Conservation (phyloP, 2,888 invertebrate genomes). For the Eupithecia inturbata region DNA sequence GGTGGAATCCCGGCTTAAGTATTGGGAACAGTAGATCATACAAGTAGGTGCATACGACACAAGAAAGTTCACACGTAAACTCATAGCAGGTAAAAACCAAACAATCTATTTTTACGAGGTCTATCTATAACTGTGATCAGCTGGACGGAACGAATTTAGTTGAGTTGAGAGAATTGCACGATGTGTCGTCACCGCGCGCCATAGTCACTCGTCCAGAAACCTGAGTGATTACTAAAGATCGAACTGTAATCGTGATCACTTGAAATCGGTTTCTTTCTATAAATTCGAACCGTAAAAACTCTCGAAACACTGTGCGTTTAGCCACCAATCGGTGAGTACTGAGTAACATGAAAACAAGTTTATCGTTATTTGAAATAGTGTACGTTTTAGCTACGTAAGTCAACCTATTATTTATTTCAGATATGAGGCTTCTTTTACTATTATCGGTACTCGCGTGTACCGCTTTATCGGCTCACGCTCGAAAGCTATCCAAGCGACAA, state of each 20-base stretch:
- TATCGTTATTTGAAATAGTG: conserved; percentile 3
- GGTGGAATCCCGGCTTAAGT: too few relatives aligned
- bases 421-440: conserved; percentile 69
- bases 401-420: conserved; percentile 46
- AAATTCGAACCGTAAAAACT: conserved; percentile 74
- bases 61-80: conserved; percentile 15
- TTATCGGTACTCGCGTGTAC: conserved; percentile 64
- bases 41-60: conserved; percentile 1
- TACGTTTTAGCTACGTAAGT: not conserved
- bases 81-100: conserved; percentile 34
- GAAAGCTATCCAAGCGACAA: conserved; percentile 62
- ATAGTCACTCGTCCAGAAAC: conserved; percentile 80
- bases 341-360: not conserved
- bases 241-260: conserved; percentile 75
- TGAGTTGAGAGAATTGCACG: conserved; percentile 61
- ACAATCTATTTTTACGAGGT: conserved; percentile 19
- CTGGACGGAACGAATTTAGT: conserved; percentile 73
- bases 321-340: conserved; percentile 48
- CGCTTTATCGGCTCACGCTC: conserved; percentile 59
- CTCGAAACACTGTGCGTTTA: conserved; percentile 69
- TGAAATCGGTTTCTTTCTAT: conserved; percentile 79
- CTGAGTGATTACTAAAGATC: conserved; percentile 79
- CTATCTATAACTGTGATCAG: conserved; percentile 26
- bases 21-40: not conserved
- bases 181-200: conserved; percentile 75